These are phyloP conservation scores for Cossypha niveicapilla DNA, from an alignment of 2,797 vertebrate species.

Conservation along the genomic window DNA sequence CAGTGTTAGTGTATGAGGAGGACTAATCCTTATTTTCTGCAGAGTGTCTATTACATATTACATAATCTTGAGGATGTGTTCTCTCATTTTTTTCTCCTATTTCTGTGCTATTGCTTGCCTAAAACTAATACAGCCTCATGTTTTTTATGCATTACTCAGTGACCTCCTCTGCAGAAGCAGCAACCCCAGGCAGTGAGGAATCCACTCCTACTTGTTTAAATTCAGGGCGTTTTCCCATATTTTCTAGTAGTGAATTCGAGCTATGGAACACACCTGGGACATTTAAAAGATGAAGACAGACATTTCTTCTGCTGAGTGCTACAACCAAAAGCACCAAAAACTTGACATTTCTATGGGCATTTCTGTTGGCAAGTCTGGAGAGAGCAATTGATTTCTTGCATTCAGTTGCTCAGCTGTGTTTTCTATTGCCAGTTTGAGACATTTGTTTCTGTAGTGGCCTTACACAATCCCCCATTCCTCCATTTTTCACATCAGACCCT, in stretches of 20 bases:
- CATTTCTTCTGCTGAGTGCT: slow-evolving; percentile 53
- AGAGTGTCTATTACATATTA: slow-evolving; percentile 28
- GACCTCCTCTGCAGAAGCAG: slow-evolving; percentile 66
- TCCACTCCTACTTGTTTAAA: slow-evolving; percentile 67
- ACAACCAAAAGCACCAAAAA: slow-evolving; percentile 47
- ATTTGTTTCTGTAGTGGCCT: not conserved
- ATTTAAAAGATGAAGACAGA: slow-evolving; percentile 75
- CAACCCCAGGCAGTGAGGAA: slow-evolving; percentile 74
- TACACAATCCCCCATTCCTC: not conserved
- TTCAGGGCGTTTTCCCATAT: not conserved
- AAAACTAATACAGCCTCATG: slow-evolving; percentile 75
- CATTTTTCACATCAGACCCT: not conserved
- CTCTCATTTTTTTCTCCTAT: slow-evolving; percentile 25
- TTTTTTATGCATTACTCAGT: slow-evolving; percentile 69
- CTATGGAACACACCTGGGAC: slow-evolving; percentile 78
- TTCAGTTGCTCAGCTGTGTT: not conserved
- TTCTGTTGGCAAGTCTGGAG: slow-evolving; percentile 59
- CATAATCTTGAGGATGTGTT: slow-evolving; percentile 73
- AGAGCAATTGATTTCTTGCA: not conserved
- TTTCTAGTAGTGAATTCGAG: slow-evolving; percentile 76
- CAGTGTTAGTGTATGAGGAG: slow-evolving; percentile 34
- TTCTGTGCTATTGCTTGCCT: slow-evolving; percentile 61
- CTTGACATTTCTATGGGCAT: slow-evolving; percentile 73
- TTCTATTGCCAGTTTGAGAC: not conserved
- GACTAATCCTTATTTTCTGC: not conserved